Base-by-base conservation (phyloP, 2,113 vertebrate genomes). In the Notarius quadriscutis region DNA sequence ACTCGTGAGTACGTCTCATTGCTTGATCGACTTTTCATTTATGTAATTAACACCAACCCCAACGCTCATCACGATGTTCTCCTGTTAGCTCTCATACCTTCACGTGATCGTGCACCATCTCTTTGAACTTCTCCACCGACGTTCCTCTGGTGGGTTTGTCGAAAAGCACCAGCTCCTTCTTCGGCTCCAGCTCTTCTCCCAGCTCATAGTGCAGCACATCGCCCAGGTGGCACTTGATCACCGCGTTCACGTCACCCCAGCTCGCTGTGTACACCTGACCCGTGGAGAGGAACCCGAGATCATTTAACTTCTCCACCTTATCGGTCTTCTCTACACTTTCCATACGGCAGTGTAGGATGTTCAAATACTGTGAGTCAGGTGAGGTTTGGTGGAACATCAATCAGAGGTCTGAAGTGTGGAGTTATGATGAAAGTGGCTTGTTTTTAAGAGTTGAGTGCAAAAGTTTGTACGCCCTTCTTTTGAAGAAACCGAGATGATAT, bases 141-240 rank as follows among this genome's bases (percentile, higher is more conserved):
- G 98, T 99, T 89, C 98, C 98, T 92, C 96, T 96, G 34, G 96
- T 97, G 87, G 98, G 98, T 91, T 97, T 97, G 92, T 97, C 96
- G 93, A 99, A 99, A 8, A 97, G 92, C 14, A 93, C 91, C 22
- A 95, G 91, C 94, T 97, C 97, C 91, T 96, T 99, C 89, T 96
- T 97, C 90, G 95, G 96, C 92, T 98, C 97, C 91, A 96, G 93
- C 91, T 98, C 96, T 8, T 95, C 94, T 91, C 96, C 97, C 92
- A 99, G 95, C 90, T 98, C 97, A 86, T 96, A 96, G 86, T 93
- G 97, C 91, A 95, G 91, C 74, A 94, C 91, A 92, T 97, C 96
- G 91, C 97, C 97, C 95, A 98, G 97, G 81, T 97, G 97, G 92
- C 98, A 99, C 94, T 98, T 99, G 91, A 99, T 96, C 88, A 99